Conservation (phyloP, 1,140 invertebrate genomes). For the Drosophila pseudoobscura region DNA sequence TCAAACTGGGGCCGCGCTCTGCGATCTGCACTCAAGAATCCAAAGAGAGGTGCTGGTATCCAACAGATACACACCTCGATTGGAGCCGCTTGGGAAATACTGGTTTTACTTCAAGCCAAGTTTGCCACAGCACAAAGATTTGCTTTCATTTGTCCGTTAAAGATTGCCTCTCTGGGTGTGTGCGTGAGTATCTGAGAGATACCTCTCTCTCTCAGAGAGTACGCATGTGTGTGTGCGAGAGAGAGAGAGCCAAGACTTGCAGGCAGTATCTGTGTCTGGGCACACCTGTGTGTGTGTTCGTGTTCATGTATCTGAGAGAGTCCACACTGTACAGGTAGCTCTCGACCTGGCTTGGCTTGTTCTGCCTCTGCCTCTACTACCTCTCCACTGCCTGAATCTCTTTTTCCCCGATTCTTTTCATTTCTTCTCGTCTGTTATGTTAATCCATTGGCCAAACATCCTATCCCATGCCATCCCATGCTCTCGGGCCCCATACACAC, state of each 20-base stretch:
- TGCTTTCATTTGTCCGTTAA: conserved; percentile 81
- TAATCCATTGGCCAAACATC: conserved; percentile 67
- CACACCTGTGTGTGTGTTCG: conserved; percentile 1
- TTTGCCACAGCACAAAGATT: conserved; percentile 70
- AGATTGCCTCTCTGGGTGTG: conserved; percentile 16
- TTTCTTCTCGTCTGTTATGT: conserved; percentile 51
- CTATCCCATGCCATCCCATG: conserved; percentile 12
- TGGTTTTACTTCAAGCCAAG: conserved; percentile 66
- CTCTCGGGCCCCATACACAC: conserved; percentile 51
- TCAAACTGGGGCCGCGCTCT: conserved; percentile 19
- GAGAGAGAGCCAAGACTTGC: no score
- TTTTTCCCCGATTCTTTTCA: conserved; percentile 1
- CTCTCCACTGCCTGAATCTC: conserved; percentile 8
- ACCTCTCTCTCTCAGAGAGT: conserved; percentile 7
- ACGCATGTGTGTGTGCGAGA: not conserved
- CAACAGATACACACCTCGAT: conserved; percentile 68
- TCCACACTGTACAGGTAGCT: conserved; percentile 52
- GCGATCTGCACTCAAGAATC: conserved; percentile 44
- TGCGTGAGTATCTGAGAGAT: conserved; percentile 17
- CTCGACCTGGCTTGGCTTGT: conserved; percentile 56
- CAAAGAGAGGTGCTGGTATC: conserved; percentile 16
- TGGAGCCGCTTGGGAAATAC: conserved; percentile 64
- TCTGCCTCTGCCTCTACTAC: not conserved
- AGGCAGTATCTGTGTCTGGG: conserved; percentile 10
- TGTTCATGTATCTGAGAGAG: conserved; percentile 9